Percentiles rank a stretch among this genome's conserved stretches.
These are phyloP conservation scores for Synergus itoensis DNA, from an alignment of 2,888 invertebrate genomes.

Conservation along the genomic window DNA sequence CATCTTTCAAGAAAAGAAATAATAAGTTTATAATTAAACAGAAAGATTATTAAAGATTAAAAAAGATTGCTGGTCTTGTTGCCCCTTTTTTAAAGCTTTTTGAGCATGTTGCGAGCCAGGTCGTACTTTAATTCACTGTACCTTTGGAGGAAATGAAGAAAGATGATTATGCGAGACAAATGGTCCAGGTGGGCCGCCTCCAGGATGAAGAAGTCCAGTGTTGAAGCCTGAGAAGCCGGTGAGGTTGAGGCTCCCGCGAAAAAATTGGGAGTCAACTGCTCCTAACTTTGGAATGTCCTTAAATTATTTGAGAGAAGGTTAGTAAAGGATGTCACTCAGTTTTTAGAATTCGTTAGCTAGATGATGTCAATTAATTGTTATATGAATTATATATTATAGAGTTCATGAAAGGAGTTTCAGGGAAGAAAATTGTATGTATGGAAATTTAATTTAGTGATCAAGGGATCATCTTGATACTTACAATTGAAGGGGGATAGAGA, in stretches of 20 bases:
- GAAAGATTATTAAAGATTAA: neutral
- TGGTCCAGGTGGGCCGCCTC: slow-evolving; percentile 85
- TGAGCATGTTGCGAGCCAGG: neutral
- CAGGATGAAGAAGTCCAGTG: slow-evolving; percentile 88
- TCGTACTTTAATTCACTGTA: slow-evolving; percentile 73
- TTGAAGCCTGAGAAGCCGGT: slow-evolving; percentile 89
- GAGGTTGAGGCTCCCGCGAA: slow-evolving; percentile 87
- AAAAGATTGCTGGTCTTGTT: neutral
- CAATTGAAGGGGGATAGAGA: slow-evolving; percentile 84
- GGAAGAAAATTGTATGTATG: neutral
- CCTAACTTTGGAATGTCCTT: slow-evolving; percentile 94
- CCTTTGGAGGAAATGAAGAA: slow-evolving; percentile 94
- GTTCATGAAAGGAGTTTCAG: neutral
- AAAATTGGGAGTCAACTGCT: slow-evolving; percentile 87
- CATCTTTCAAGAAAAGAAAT: slow-evolving; percentile 11
- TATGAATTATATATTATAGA: neutral
- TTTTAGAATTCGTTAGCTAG: neutral
- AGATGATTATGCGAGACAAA: slow-evolving; percentile 94
- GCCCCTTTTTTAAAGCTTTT: neutral
- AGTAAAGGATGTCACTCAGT: neutral
- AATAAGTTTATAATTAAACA: slow-evolving; percentile 12
- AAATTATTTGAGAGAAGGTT: slow-evolving; percentile 69
- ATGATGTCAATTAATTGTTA: neutral
- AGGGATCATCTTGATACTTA: slow-evolving; percentile 74
- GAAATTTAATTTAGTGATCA: neutral